Percentiles rank a stretch among this genome's conserved stretches.
phyloP scores from a whole-genome alignment of 2,888 invertebrate species.

The Carterocephalus palaemon region DNA sequence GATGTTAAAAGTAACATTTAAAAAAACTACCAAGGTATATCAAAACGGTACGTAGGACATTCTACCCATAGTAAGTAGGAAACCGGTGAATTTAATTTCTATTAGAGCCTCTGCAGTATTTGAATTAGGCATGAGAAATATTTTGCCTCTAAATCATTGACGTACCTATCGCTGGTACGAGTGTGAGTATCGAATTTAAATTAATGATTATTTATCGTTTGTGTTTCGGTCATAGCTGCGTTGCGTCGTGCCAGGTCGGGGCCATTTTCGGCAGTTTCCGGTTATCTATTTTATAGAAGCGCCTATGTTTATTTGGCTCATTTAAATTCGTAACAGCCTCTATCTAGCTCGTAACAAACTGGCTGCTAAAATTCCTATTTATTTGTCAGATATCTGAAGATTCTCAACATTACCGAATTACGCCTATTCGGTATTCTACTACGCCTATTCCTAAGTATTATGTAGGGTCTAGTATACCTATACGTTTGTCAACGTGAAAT shows the following conservation, averaged over 20 bases:
- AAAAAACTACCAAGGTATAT: no score
- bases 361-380: conserved; percentile 34
- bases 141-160: conserved; percentile 53
- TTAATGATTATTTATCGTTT: conserved; percentile 64
- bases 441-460: no score
- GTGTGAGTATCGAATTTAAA: conserved; percentile 66
- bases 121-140: conserved; percentile 33
- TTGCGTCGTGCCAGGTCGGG: conserved; percentile 44
- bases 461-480: no score
- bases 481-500: no score
- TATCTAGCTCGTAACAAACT: conserved; percentile 46
- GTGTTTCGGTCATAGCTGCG: conserved; percentile 56
- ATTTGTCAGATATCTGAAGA: conserved; percentile 18
- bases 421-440: no score
- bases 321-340: conserved; percentile 52
- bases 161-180: conserved; percentile 54
- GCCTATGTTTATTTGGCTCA: conserved; percentile 35
- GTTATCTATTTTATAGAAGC: conserved; percentile 42
- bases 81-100: conserved; percentile 4
- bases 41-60: no score
- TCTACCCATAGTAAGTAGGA: no score
- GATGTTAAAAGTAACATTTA: no score
- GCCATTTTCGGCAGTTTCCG: conserved; percentile 64
- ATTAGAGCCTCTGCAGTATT: conserved; percentile 13
- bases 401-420: conserved; percentile 27